Percentiles rank a stretch among this genome's conserved stretches.
These are phyloP conservation scores for Leptogaster cylindrica DNA, from an alignment of 2,888 invertebrate genomes.

Conservation along the genomic window DNA sequence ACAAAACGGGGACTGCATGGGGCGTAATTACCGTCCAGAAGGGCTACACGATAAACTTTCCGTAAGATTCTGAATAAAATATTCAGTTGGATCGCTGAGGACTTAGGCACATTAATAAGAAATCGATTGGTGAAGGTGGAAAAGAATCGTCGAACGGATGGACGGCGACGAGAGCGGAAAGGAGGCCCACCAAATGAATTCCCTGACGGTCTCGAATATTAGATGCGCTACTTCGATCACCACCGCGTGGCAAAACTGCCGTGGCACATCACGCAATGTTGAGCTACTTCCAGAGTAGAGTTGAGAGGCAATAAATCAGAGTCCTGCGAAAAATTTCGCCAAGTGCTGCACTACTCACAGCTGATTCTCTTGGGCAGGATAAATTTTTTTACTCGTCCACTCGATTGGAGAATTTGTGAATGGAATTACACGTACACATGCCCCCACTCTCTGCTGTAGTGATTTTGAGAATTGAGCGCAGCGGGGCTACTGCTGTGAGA, in stretches of 20 bases:
- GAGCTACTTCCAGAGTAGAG: too few relatives aligned
- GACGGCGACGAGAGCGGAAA: background rate
- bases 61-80: slow-evolving; percentile 23
- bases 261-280: background rate
- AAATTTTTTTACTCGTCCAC: slow-evolving; percentile 33
- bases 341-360: slow-evolving; percentile 32
- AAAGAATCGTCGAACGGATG: background rate
- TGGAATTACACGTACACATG: slow-evolving; percentile 35
- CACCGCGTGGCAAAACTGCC: background rate
- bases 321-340: slow-evolving; percentile 16
- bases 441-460: background rate
- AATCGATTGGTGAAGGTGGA: slow-evolving; percentile 9
- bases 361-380: slow-evolving; percentile 32
- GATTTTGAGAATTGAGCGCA: background rate
- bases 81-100: slow-evolving; percentile 17
- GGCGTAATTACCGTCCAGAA: slow-evolving; percentile 2
- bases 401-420: slow-evolving; percentile 40
- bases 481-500: background rate
- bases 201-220: background rate
- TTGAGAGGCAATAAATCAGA: background rate
- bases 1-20: too few relatives aligned
- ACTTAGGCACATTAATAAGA: slow-evolving; percentile 24
- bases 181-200: background rate
- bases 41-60: background rate
- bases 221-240: background rate